phyloP scores from a whole-genome alignment of 2,113 vertebrate genomes.

The Himantopus leucocephalus region DNA sequence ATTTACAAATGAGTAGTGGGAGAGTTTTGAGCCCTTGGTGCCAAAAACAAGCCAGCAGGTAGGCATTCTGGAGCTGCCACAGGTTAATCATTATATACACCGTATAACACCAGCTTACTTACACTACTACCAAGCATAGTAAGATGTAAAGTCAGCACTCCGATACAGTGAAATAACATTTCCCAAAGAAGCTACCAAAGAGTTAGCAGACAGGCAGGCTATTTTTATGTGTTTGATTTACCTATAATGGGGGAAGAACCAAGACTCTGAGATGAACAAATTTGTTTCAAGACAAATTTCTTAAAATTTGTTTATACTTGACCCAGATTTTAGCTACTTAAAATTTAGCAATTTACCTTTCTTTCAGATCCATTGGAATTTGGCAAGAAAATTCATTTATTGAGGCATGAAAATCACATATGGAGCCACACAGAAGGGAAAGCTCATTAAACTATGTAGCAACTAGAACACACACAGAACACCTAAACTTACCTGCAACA shows the following conservation, averaged over 20 bases:
- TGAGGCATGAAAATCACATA: neutral
- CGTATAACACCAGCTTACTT: neutral
- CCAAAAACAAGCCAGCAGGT: neutral
- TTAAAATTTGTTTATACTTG: neutral
- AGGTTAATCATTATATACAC: conserved; percentile 49
- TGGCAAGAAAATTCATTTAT: neutral
- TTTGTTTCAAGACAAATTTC: neutral
- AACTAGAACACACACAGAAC: neutral
- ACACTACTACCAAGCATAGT: neutral
- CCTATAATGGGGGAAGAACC: neutral
- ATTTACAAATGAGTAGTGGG: neutral
- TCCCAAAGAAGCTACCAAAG: neutral
- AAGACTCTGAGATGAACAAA: neutral
- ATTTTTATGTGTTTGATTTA: neutral
- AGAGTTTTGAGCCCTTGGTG: neutral
- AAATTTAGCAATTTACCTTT: neutral
- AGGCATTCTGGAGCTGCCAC: neutral
- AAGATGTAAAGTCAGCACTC: neutral
- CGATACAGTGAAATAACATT: neutral
- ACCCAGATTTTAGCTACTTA: neutral
- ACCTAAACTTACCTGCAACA: neutral
- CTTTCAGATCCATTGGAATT: neutral
- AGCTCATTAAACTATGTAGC: neutral
- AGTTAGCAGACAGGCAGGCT: neutral
- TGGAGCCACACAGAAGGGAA: neutral